Evolutionary conservation across 2,797 vertebrate genomes (phyloP), one percentile per base, ranked within the genome.

Genomic region (Chloroceryle amazona): DNA sequence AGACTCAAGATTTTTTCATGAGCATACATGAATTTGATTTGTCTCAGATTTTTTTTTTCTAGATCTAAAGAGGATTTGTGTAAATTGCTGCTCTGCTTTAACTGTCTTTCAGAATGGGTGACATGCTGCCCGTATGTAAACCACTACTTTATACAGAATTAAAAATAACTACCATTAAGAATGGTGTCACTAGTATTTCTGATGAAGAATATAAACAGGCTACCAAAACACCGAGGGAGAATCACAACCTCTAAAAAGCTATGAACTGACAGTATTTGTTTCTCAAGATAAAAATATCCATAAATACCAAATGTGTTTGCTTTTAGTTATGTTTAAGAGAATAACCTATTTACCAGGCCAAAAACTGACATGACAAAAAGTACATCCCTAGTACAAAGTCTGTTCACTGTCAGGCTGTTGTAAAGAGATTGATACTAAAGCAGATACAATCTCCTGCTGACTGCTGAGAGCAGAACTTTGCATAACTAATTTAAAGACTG

Each of bases 91-190:
- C 86, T 89, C 86, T 7, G 5, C 31, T 95, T 92, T 90, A 82
- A 82, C 83, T 49, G 16, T 23, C 92, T 95, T 92, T 82, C 71
- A 82, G 90, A 93, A 89, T 10, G 92, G 67, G 83, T 95, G 94
- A 92, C 78, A 86, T 52, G 26, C 47, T 95, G 88, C 91, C 88
- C 86, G 57, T 92, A 87, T 65, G 91, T 49, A 96, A 95, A 86
- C 71, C 90, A 89, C 90, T 39, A 49, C 76, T 93, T 79, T 42
- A 80, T 65, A 86, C 49, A 96, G 86, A 82, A 92, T 89, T 96
- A 91, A 96, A 96, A 96, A 96, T 94, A 96, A 93, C 87, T 73
- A 14, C 81, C 96, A 92, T 94, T 86, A 93, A 88, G 83, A 93
- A 93, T 47, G 81, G 88, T 22, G 57, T 83, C 67, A 0, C 31